Evolutionary conservation across 1,140 invertebrate species (phyloP).

Genomic region (Physella acuta): DNA sequence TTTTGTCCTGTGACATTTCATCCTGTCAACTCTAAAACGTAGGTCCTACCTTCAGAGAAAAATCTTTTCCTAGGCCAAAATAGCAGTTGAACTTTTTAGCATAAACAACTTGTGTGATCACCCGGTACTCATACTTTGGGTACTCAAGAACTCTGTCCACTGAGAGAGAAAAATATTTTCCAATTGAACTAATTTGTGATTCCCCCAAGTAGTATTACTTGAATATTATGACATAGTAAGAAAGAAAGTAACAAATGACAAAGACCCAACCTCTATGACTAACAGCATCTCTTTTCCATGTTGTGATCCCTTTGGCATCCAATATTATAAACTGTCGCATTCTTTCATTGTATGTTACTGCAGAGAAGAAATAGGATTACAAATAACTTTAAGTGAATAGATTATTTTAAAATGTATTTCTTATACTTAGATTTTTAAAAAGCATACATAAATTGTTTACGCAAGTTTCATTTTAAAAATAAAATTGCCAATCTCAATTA

Average conservation of each 20-base stretch:
- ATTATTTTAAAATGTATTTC: not conserved
- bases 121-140: conserved; percentile 53
- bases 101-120: conserved; percentile 53
- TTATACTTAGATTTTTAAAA: not conserved
- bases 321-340: conserved; percentile 55
- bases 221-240: not conserved
- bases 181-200: not conserved
- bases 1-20: too few species aligned
- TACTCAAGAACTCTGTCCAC: conserved; percentile 46
- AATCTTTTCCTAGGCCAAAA: conserved; percentile 56
- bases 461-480: not conserved
- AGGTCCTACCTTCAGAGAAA: conserved; percentile 52
- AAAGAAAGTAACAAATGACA: not conserved
- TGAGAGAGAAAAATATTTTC: conserved; percentile 27
- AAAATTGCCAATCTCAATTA: not conserved
- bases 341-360: conserved; percentile 54
- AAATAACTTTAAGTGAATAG: not conserved
- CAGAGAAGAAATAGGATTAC: conserved; percentile 25
- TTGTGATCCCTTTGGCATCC: conserved; percentile 53
- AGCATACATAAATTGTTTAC: not conserved
- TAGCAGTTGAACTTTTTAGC: conserved; percentile 57
- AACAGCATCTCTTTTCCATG: conserved; percentile 51
- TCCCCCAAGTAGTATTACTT: not conserved
- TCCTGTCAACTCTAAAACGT: not conserved
- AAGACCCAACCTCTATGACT: conserved; percentile 36